Conservation (phyloP, 2,797 vertebrate genomes). For the Amniataba percoides region DNA sequence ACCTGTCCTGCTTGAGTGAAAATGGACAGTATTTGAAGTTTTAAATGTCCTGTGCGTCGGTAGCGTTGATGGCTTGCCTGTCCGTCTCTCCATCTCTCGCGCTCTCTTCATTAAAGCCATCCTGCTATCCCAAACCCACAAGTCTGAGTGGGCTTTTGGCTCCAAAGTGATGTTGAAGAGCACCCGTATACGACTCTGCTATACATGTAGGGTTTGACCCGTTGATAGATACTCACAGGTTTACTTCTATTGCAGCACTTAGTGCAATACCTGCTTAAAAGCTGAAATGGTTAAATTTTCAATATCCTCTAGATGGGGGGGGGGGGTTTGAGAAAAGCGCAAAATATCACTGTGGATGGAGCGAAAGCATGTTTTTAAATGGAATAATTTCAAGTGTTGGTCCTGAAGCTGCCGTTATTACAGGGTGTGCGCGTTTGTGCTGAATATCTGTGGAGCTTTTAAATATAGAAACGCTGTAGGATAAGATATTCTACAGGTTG, state of each 20-base stretch:
- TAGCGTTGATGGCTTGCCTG: conserved; percentile 71
- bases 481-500: conserved; percentile 13
- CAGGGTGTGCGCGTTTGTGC: conserved; percentile 28
- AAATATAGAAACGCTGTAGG: conserved; percentile 14
- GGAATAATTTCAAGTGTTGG: conserved; percentile 52
- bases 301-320: conserved; percentile 55
- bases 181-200: conserved; percentile 71
- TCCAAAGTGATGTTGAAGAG: conserved; percentile 86
- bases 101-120: conserved; percentile 78
- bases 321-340: conserved; percentile 47
- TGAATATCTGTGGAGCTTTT: conserved; percentile 26
- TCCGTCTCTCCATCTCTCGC: conserved; percentile 71
- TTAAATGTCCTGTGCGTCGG: conserved; percentile 81
- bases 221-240: conserved; percentile 60
- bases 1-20: conserved; percentile 81
- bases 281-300: conserved; percentile 72
- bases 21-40: conserved; percentile 84
- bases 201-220: conserved; percentile 78
- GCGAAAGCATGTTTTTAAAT: conserved; percentile 36
- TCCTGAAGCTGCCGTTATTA: conserved; percentile 46
- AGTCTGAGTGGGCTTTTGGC: conserved; percentile 83
- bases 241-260: conserved; percentile 68
- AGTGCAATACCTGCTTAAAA: conserved; percentile 67
- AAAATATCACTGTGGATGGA: conserved; percentile 8
- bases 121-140: conserved; percentile 76